Percentiles rank a stretch among this genome's conserved stretches.
phyloP scores from a whole-genome alignment of 2,797 vertebrate species.

The Xyrichtys novacula region DNA sequence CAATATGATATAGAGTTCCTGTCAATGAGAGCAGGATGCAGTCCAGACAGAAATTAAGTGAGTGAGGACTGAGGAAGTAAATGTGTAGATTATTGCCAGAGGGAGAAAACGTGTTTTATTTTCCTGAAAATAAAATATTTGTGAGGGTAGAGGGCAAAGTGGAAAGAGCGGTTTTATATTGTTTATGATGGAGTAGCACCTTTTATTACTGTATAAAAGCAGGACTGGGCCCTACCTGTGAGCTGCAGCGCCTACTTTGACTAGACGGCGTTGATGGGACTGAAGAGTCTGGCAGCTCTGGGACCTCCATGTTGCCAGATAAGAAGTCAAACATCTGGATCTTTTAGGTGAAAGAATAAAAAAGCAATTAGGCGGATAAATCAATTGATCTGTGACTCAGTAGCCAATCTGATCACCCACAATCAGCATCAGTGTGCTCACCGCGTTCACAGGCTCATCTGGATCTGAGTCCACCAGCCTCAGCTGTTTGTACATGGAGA shows the following conservation, averaged over 20 bases:
- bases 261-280: constrained; percentile 77
- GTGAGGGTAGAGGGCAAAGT: constrained; percentile 27
- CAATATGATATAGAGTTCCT: constrained; percentile 75
- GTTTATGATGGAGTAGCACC: constrained; percentile 23
- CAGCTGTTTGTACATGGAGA: constrained; percentile 83
- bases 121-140: constrained; percentile 32
- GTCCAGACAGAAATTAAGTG: constrained; percentile 59
- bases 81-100: constrained; percentile 42
- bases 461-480: constrained; percentile 74
- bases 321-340: constrained; percentile 90
- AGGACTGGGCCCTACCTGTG: constrained; percentile 72
- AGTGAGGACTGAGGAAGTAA: constrained; percentile 46
- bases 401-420: constrained; percentile 33
- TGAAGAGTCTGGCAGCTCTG: constrained; percentile 50
- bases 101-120: constrained; percentile 42
- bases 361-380: constrained; percentile 28
- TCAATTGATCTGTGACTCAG: constrained; percentile 30
- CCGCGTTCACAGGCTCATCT: constrained; percentile 79
- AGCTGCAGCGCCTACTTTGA: constrained; percentile 58
- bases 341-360: constrained; percentile 82
- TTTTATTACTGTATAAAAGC: constrained; percentile 33
- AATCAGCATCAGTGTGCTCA: constrained; percentile 82
- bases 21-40: constrained; percentile 69
- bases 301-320: constrained; percentile 66
- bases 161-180: constrained; percentile 32